Conservation (phyloP, 2,797 vertebrate species). For the Enoplosus armatus region DNA sequence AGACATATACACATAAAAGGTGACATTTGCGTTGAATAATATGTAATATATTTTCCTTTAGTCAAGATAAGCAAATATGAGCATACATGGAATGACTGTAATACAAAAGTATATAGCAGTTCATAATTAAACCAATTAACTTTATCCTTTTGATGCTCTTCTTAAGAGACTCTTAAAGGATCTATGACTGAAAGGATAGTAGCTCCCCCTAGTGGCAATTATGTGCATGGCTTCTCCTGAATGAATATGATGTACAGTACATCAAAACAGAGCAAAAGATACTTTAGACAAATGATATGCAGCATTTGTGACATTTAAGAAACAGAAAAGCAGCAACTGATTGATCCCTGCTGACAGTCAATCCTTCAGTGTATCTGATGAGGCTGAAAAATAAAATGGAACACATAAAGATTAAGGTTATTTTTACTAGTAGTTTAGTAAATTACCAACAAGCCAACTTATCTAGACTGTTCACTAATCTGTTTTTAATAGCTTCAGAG, state of each 20-base stretch:
- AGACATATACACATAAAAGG: no score
- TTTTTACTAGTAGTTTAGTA: neutral
- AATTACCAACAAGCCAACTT: neutral
- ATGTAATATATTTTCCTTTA: no score
- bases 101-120: neutral
- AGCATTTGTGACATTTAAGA: slow-evolving; percentile 5
- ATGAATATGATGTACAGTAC: neutral
- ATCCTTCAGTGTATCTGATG: neutral
- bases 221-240: neutral
- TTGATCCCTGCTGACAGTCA: neutral
- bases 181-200: neutral
- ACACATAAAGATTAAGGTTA: slow-evolving; percentile 6
- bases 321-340: neutral
- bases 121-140: slow-evolving; percentile 15
- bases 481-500: neutral
- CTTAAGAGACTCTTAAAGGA: no score
- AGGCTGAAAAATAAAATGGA: slow-evolving; percentile 45
- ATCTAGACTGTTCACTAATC: neutral
- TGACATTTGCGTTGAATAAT: no score
- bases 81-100: neutral
- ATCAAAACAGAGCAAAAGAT: neutral
- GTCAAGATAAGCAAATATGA: neutral
- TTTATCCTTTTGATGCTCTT: neutral
- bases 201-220: slow-evolving; percentile 55
- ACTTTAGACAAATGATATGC: neutral